phyloP scores from a whole-genome alignment of 37 sponge, comb jelly and placozoan genomes.

The Agelas oroides region DNA sequence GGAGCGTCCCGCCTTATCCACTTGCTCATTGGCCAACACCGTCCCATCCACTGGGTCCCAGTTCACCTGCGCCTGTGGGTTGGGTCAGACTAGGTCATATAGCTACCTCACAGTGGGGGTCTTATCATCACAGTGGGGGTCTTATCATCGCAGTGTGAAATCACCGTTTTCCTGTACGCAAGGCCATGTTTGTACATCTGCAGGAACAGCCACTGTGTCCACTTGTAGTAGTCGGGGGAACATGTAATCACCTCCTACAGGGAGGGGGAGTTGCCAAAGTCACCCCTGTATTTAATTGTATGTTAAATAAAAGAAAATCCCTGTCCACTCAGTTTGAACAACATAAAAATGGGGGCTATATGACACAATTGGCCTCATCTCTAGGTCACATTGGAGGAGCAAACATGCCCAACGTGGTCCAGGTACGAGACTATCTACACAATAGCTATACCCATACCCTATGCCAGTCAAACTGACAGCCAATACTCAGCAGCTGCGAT shows the following conservation, averaged over 20 bases:
- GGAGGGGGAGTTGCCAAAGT: neutral
- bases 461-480: constrained; percentile 89
- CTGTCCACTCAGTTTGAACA: too few species aligned
- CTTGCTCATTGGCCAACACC: constrained; percentile 93
- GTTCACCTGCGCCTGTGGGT: constrained; percentile 75
- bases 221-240: constrained; percentile 83
- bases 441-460: too few species aligned
- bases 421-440: too few species aligned
- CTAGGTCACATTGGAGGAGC: too few species aligned
- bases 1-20: constrained; percentile 78
- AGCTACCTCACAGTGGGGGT: neutral
- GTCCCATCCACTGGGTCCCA: constrained; percentile 95
- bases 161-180: constrained; percentile 79
- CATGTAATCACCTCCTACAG: constrained; percentile 82
- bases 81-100: neutral
- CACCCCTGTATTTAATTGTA: neutral
- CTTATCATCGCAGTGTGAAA: too few species aligned
- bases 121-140: neutral
- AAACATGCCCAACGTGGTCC: too few species aligned
- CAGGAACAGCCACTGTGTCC: constrained; percentile 94
- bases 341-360: too few species aligned
- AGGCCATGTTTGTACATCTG: constrained; percentile 79
- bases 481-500: constrained; percentile 65
- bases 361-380: too few species aligned
- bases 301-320: too few species aligned